Conservation (phyloP, 2,797 vertebrate genomes). For the Lepilemur ruficaudatus region DNA sequence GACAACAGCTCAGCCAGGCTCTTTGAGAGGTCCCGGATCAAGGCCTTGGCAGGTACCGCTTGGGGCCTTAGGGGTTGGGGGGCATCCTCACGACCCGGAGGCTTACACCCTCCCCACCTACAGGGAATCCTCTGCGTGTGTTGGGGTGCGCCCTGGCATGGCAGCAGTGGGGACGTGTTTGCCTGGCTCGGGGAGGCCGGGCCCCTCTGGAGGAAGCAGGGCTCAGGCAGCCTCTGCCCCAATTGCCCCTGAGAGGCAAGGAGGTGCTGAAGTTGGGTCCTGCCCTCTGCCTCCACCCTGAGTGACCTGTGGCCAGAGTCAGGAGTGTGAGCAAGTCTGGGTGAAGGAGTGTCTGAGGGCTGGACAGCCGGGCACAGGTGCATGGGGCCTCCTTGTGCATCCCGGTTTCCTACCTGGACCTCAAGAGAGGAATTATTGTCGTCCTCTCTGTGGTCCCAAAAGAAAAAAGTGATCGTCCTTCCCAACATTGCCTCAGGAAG, state of each 20-base stretch:
- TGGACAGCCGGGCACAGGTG: background rate
- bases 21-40: slow-evolving; percentile 98
- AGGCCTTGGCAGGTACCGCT: slow-evolving; percentile 94
- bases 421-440: background rate
- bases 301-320: background rate
- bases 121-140: background rate
- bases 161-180: background rate
- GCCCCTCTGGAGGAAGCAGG: background rate
- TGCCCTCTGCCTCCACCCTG: background rate
- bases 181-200: background rate
- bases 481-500: background rate
- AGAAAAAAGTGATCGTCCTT: background rate
- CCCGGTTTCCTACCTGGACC: background rate
- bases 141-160: background rate
- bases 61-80: background rate
- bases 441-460: background rate
- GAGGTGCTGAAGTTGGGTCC: background rate
- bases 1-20: slow-evolving; percentile 97
- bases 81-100: background rate
- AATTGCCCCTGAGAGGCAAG: background rate
- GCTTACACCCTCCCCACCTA: background rate
- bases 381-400: accelerated
- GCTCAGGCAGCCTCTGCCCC: background rate
- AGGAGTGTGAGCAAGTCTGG: background rate
- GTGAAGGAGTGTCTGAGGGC: background rate